Conservation (phyloP, 2,888 invertebrate species). For the Bombyx huttoni region DNA sequence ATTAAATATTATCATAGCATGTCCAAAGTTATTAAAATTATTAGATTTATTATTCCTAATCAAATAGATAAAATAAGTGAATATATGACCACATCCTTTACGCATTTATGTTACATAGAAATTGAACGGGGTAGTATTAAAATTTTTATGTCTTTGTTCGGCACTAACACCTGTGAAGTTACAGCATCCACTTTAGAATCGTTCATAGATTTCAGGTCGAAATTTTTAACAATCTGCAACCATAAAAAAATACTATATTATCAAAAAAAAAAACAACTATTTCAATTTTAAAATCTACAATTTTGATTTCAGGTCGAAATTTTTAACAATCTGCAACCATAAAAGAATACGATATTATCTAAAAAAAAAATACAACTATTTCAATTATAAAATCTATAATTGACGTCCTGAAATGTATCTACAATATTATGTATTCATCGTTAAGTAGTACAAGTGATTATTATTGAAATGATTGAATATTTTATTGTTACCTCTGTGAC, state of each 20-base stretch:
- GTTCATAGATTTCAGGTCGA: slow-evolving; percentile 63
- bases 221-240: slow-evolving; percentile 69
- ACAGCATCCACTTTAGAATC: slow-evolving; percentile 56
- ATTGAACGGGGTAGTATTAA: neutral
- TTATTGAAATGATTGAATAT: neutral
- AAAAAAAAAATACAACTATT: neutral
- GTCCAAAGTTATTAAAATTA: too few species aligned
- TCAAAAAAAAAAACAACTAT: too few species aligned
- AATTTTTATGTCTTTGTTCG: slow-evolving; percentile 26
- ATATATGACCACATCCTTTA: neutral
- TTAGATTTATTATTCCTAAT: too few species aligned
- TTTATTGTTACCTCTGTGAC: slow-evolving; percentile 72
- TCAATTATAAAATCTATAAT: neutral
- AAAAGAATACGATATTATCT: neutral
- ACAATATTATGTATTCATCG: too few species aligned
- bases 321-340: slow-evolving; percentile 64
- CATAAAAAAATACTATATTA: too few species aligned
- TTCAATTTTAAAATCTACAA: too few species aligned
- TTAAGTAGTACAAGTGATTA: too few species aligned
- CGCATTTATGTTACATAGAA: neutral
- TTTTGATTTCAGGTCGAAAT: slow-evolving; percentile 64
- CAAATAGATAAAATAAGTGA: too few species aligned
- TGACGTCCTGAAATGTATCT: too few species aligned
- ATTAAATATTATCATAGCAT: too few species aligned
- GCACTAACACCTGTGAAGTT: slow-evolving; percentile 71